These are phyloP conservation scores for Alsophila aescularia DNA, from an alignment of 2,888 invertebrate species.

Conservation along the genomic window DNA sequence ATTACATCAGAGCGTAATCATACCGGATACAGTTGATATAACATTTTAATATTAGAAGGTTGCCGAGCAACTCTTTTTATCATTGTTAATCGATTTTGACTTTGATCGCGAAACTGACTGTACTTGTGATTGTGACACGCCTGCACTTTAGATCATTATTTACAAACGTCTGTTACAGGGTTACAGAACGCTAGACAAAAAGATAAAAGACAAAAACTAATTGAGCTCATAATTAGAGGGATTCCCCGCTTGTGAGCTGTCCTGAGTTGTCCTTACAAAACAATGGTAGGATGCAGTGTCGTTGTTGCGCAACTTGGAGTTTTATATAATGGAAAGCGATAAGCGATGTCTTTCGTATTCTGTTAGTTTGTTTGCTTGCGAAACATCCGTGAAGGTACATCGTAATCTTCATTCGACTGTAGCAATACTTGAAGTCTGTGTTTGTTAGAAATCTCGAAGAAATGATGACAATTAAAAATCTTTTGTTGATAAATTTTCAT, in stretches of 20 bases:
- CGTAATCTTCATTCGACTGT: slow-evolving; percentile 36
- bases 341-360: slow-evolving; percentile 51
- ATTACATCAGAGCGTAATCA: slow-evolving; percentile 64
- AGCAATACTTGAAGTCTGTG: slow-evolving; percentile 2
- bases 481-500: no score
- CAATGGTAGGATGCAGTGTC: slow-evolving; percentile 23
- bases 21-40: slow-evolving; percentile 66
- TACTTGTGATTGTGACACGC: slow-evolving; percentile 18
- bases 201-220: slow-evolving; percentile 25
- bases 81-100: slow-evolving; percentile 33
- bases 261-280: slow-evolving; percentile 17
- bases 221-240: slow-evolving; percentile 29
- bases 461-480: no score
- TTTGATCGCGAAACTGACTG: slow-evolving; percentile 13
- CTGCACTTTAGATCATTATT: slow-evolving; percentile 8
- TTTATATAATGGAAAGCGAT: slow-evolving; percentile 52
- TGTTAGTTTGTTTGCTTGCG: slow-evolving; percentile 51
- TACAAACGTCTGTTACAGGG: slow-evolving; percentile 18
- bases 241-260: slow-evolving; percentile 22
- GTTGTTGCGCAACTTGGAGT: slow-evolving; percentile 30
- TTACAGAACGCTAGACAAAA: slow-evolving; percentile 9
- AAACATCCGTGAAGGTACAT: slow-evolving; percentile 52
- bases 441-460: background rate
- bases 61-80: slow-evolving; percentile 53
- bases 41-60: slow-evolving; percentile 66